Base-by-base conservation (phyloP, 2,797 vertebrate genomes). In the Melanitta fusca region DNA sequence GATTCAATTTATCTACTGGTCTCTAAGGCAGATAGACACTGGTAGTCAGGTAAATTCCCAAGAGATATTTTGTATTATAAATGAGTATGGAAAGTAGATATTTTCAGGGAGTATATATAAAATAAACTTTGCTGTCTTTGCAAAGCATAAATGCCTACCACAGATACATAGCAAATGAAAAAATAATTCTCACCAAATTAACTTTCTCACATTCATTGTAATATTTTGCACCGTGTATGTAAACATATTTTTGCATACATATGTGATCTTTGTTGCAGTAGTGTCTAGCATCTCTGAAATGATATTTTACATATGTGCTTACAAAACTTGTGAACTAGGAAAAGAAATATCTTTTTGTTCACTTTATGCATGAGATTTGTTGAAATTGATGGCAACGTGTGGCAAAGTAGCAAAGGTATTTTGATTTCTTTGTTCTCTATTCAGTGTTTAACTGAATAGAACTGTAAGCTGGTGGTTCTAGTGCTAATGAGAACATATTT, bases 1-100 rank as follows among this genome's bases (percentile, higher is more conserved):
- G 36, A 91, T 99, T 62, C 98, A 97, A 92, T 98, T 99, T 95
- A 98, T 98, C 95, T 98, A 98, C 95, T 98, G 98, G 98, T 96
- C 97, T 86, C 24, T 99, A 95, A 98, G 98, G 93, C 98, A 98
- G 53, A 92, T 99, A 69, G 98, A 99, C 88, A 97, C 73, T 38
- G 97, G 95, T 86, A 64, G 90, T 70, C 98, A 99, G 98, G 99
- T 99, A 98, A 62, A 82, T 68, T 74, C 43, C 43, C 1, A 3
- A 34, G 89, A 69, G 13, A 18, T 43, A 54, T 15, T 47, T 93
- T 45, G 1, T 34, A 12, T 78, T 70, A 85, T 73, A 82, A 82
- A 66, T 66, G 17, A 3, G 5, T 68, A 24, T 5, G 56, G 74
- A 61, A 94, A 93, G 9, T 25, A 0, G 7, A 12, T 85, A n/a